Percentiles rank a stretch among this genome's conserved stretches.
phyloP scores from a whole-genome alignment of 1,140 invertebrate species.

The Uloborus diversus region DNA sequence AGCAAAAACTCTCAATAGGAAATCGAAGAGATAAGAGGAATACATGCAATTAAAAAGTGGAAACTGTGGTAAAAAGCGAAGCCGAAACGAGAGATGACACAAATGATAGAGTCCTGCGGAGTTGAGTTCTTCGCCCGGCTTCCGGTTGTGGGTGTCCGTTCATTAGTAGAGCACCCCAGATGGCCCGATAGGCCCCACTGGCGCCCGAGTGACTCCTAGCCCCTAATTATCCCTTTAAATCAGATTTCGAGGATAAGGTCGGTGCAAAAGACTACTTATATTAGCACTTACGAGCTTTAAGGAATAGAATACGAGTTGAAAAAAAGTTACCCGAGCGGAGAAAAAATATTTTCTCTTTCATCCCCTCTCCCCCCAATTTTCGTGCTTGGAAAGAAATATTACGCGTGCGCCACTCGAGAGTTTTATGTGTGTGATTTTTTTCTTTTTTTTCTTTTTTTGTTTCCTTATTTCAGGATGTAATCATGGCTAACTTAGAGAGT shows the following conservation, averaged over 20 bases:
- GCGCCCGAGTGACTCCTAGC: conserved; percentile 25
- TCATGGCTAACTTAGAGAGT: no score
- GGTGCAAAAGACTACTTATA: conserved; percentile 23
- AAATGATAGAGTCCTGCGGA: conserved; percentile 4
- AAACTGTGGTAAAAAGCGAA: not conserved
- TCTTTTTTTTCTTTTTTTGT: no score
- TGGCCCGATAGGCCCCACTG: conserved; percentile 28
- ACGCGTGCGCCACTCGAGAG: no score
- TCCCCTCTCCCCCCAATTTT: no score
- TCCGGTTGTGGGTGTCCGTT: conserved; percentile 11
- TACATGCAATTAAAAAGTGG: no score
- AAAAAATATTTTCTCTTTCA: no score
- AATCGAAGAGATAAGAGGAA: not conserved
- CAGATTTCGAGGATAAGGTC: conserved; percentile 31
- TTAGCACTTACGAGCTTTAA: conserved; percentile 37
- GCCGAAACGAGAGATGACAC: conserved; percentile 12
- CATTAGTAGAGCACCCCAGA: conserved; percentile 23
- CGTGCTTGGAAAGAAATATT: no score
- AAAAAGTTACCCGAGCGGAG: no score
- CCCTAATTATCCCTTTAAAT: conserved; percentile 46
- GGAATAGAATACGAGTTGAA: no score
- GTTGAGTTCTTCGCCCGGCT: not conserved
- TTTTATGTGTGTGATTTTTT: no score
- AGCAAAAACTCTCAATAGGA: no score
- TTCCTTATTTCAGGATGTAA: no score